Conservation (phyloP, 2,113 vertebrate species). For the Otolemur garnettii region DNA sequence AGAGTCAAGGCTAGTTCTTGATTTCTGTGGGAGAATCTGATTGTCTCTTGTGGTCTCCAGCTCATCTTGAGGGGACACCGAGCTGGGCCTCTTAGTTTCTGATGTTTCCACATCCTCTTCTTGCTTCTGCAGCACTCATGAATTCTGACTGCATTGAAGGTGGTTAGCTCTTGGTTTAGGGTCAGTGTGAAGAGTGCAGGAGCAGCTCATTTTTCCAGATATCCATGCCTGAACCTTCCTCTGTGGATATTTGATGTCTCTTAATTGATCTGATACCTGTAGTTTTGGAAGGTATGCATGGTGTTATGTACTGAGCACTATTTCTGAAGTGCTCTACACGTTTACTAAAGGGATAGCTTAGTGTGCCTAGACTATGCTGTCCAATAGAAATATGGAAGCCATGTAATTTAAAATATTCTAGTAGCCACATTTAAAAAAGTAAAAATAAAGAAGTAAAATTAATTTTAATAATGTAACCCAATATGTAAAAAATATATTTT, state of each 20-base stretch:
- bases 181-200: background rate
- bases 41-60: background rate
- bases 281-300: background rate
- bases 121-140: background rate
- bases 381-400: background rate
- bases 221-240: background rate
- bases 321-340: background rate
- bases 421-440: background rate
- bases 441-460: conserved; percentile 41
- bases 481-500: background rate
- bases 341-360: background rate
- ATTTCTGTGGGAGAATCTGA: conserved; percentile 22
- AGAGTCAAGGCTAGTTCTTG: background rate
- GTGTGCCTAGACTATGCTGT: background rate
- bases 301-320: background rate
- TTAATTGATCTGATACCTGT: background rate
- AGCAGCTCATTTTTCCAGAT: conserved; percentile 8
- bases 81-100: background rate
- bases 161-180: conserved; percentile 22
- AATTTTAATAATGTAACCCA: conserved; percentile 38
- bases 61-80: background rate
- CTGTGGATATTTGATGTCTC: background rate
- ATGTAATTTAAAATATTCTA: background rate
- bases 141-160: background rate
- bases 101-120: conserved; percentile 2